phyloP scores from a whole-genome alignment of 92 coral and sea anemone genomes.

The Epizoanthus illoricatus region DNA sequence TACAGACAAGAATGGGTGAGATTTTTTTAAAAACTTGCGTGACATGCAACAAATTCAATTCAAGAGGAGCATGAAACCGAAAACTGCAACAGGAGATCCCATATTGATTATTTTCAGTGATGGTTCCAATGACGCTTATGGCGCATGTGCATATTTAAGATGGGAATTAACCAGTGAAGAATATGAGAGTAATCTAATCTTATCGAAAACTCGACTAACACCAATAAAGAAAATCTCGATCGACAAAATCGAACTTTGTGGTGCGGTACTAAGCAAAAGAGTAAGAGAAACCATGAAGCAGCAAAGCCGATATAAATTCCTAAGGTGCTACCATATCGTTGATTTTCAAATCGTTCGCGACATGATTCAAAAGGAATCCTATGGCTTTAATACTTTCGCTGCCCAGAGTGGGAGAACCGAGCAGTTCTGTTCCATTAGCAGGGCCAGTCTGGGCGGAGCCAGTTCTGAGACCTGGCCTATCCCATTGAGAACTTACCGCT shows the following conservation, averaged over 20 bases:
- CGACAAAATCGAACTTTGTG: neutral
- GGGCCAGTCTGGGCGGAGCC: no score
- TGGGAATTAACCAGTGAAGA: neutral
- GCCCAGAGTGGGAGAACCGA: neutral
- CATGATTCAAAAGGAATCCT: neutral
- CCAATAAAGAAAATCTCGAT: neutral
- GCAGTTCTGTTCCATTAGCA: no score
- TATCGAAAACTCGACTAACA: neutral
- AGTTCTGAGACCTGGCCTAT: no score
- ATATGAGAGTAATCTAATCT: neutral
- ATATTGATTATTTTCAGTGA: no score
- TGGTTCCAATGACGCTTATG: neutral
- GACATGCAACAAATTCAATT: no score
- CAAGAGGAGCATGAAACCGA: no score
- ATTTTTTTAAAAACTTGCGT: neutral
- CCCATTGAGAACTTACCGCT: no score
- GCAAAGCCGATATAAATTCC: neutral
- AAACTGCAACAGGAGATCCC: no score
- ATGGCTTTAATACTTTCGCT: neutral
- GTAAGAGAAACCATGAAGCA: neutral
- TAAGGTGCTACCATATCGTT: neutral
- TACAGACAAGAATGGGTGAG: conserved; percentile 18
- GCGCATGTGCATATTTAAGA: neutral
- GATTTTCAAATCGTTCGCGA: neutral
- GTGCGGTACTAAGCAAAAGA: neutral